Conservation (phyloP, 2,113 vertebrate genomes). For the Polypterus senegalus region DNA sequence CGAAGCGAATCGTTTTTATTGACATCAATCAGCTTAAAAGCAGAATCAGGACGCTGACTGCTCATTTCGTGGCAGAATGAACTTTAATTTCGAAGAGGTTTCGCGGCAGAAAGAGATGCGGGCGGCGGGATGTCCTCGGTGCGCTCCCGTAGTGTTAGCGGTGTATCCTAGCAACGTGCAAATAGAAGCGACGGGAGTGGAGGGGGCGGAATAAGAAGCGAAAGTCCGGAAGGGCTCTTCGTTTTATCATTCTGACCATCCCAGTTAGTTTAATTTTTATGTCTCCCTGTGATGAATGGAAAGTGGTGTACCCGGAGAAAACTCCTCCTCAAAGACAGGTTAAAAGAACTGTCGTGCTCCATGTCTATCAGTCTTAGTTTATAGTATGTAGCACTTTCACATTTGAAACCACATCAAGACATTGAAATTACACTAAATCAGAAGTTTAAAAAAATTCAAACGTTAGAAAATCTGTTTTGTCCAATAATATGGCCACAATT, state of each 20-base stretch:
- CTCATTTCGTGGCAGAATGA: not conserved
- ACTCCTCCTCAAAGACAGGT: not conserved
- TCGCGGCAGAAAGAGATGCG: not conserved
- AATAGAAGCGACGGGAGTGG: not conserved
- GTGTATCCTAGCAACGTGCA: constrained; percentile 26
- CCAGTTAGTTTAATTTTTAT: not conserved
- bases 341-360: not conserved
- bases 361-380: not conserved
- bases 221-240: not conserved
- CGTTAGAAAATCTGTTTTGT: too few relatives aligned
- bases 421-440: too few relatives aligned
- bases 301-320: not conserved
- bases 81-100: not conserved
- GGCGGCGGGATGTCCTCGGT: not conserved
- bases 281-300: not conserved
- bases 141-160: not conserved
- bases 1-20: not conserved
- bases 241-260: not conserved
- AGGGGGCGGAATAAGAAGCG: not conserved
- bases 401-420: too few relatives aligned
- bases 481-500: too few relatives aligned
- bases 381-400: too few relatives aligned
- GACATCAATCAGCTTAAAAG: constrained; percentile 1
- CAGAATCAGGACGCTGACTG: not conserved
- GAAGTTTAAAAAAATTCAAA: too few relatives aligned